Conservation (phyloP, 2,888 invertebrate genomes). For the Zelleria hepariella region DNA sequence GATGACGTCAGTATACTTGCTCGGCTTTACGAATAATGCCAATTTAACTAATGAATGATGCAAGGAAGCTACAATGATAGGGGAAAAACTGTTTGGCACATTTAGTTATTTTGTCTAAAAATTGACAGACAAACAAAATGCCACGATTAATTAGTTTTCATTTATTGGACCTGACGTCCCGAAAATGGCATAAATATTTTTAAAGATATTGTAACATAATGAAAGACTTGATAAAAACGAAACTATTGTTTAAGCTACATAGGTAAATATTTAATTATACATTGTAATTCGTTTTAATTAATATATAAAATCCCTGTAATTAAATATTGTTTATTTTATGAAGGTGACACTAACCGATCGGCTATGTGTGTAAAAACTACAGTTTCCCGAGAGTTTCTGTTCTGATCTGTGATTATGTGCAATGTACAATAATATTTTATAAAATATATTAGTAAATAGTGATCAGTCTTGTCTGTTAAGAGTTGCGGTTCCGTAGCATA, state of each 20-base stretch:
- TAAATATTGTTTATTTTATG: conserved; percentile 61
- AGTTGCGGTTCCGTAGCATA: conserved; percentile 27
- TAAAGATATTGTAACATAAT: conserved; percentile 8
- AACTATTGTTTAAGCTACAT: conserved; percentile 34
- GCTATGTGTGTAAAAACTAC: conserved; percentile 18
- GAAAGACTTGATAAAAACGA: conserved; percentile 14
- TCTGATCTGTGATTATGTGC: conserved; percentile 39
- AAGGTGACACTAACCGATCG: conserved; percentile 39
- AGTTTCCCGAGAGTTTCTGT: background rate
- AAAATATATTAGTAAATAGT: conserved; percentile 69
- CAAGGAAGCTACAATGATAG: conserved; percentile 6
- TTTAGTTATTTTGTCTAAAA: conserved; percentile 29
- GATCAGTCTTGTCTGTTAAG: conserved; percentile 65
- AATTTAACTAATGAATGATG: conserved; percentile 1
- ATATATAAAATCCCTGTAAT: conserved; percentile 71
- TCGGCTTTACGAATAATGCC: background rate
- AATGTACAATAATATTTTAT: conserved; percentile 58
- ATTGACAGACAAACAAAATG: conserved; percentile 15
- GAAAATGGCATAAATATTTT: background rate
- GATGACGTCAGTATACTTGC: background rate
- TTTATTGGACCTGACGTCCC: background rate
- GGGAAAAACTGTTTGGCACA: conserved; percentile 44
- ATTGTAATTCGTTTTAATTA: conserved; percentile 57
- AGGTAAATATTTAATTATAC: conserved; percentile 56
- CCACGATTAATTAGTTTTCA: background rate